Evolutionary conservation across 2,113 vertebrate genomes (phyloP), one percentile per base, ranked within the genome.

Genomic region (Podarcis muralis): DNA sequence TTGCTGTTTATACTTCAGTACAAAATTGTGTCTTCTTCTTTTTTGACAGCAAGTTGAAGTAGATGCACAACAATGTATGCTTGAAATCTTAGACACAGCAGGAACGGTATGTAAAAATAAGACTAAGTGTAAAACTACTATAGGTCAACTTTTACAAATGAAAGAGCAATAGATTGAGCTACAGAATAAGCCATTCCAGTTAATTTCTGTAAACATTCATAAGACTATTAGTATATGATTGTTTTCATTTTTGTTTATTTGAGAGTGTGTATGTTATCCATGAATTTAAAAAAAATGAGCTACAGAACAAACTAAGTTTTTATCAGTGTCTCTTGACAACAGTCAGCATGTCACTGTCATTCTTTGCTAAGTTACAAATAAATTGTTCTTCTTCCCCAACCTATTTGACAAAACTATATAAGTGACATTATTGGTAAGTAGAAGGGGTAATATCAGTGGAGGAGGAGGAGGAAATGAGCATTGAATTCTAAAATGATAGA

Each of bases 51-150:
- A 98, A 98, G 97, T 98, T 94, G 97, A 98, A 98, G 97, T 98
- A 95, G 97, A 98, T 96, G 97, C 97, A 30, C 97, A 98, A 89
- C 97, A 98, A 93, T 98, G 97, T 97, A 98, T 98, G 97, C 97
- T 98, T 95, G 97, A 98, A 97, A 98, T 98, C 94, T 94, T 98
- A 97, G 97, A 98, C 94, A 98, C 97, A 93, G 97, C 97, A 87
- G 97, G 97, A 97, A 98, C 97, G 96, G 97, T 98, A 97, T 8
- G 97, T 97, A 93, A 91, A 74, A 89, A 78, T 1, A 6, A 90
- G 27, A 78, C 57, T 81, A 48, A 88, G 57, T 90, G 18, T 27
- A 87, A 12, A 30, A 43, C 27, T 23, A 37, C 15, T 48, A 32
- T 2, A 0, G 65, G 65, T 15, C 53, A 69, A 40, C 13, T 69